Evolutionary conservation across 2,888 invertebrate species (phyloP).

Genomic region (Eupithecia insigniata): DNA sequence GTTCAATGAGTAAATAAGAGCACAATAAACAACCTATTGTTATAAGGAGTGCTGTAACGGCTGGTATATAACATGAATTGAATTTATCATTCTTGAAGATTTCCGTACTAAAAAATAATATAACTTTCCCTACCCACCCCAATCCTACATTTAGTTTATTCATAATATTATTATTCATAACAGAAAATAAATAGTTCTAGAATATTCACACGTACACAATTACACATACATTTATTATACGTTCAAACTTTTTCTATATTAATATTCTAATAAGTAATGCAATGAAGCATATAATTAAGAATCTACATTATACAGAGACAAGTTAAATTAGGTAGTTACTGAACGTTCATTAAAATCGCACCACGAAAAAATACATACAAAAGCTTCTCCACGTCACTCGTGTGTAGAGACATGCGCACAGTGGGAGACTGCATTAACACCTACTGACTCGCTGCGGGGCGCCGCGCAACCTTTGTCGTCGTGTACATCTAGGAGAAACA

Average conservation of each 20-base stretch:
- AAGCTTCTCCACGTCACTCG: conserved; percentile 15
- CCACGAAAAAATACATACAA: not conserved
- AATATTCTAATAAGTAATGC: too few species aligned
- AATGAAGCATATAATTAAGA: too few species aligned
- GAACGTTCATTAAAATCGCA: not conserved
- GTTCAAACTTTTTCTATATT: too few species aligned
- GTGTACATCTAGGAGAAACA: conserved; percentile 10
- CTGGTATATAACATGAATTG: not conserved
- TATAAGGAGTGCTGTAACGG: not conserved
- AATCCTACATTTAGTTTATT: too few species aligned
- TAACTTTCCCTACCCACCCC: not conserved
- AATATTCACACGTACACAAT: too few species aligned
- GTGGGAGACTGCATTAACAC: conserved; percentile 70
- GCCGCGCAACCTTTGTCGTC: conserved; percentile 31
- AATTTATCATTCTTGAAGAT: not conserved
- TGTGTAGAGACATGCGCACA: conserved; percentile 30
- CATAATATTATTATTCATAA: too few species aligned
- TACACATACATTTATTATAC: too few species aligned
- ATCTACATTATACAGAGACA: not conserved
- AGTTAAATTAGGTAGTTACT: not conserved
- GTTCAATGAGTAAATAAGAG: not conserved
- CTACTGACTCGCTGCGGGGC: conserved; percentile 60
- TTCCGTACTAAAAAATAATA: not conserved
- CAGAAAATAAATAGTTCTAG: too few species aligned
- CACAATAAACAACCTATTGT: not conserved